Evolutionary conservation across 2,888 invertebrate genomes (phyloP), one percentile per base, ranked within the genome.

Genomic region (Leucophenga montana): DNA sequence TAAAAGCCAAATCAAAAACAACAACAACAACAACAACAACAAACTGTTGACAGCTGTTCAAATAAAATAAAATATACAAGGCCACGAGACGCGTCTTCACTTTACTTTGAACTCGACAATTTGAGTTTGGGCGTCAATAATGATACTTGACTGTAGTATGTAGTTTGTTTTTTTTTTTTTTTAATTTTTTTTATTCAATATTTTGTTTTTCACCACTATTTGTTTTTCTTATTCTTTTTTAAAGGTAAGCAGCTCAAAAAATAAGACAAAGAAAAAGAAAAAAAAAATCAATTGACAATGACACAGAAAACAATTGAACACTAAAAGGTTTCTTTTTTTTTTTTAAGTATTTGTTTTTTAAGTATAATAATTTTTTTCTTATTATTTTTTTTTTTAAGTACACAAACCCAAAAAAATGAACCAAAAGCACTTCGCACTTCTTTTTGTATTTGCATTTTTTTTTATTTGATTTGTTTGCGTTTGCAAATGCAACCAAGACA

Each of bases 191-290:
- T 61, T 44, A 61, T 18, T n/a, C 9, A 16, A 39, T 33, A 39
- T 48, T 48, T 48, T 48, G 13, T 48, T n/a, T 16, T 13, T 48
- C 16, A 16, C 48, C 33, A 39, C 39, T 33, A 16, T 81, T 80
- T 71, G 61, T 71, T 71, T 48, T 57, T 54, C 53, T 69, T 57
- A 57, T 70, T 31, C 46, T 64, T 68, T 66, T 44, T 71, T 73
- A 70, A 77, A 20, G 78, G 74, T 73, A 71, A 75, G 77, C 79
- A 83, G 77, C 83, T 79, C 76, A 81, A 80, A 78, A 72, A 61
- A 70, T 67, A n/a, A n/a, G n/a, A 69, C 27, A 67, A 59, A n/a
- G 18, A 53, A 13, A 54, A 18, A 27, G 33, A 67, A 27, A 53
- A 13, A 54, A 18, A 27, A 50, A 67, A 67, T 59, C 18, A 31